Conservation (phyloP, 2,113 vertebrate genomes). For the Chaenocephalus aceratus region DNA sequence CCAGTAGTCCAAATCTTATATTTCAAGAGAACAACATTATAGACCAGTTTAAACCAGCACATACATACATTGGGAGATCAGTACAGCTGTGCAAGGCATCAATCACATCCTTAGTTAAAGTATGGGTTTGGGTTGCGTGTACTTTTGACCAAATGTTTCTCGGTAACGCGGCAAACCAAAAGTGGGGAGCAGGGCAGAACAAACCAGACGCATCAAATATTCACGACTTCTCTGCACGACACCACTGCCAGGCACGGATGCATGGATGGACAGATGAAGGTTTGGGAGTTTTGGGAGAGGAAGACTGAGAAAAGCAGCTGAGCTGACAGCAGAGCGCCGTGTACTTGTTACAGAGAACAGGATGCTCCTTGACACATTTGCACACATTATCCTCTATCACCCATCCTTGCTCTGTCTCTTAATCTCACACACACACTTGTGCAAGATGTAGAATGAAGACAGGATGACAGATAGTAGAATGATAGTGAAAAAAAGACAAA, state of each 20-base stretch:
- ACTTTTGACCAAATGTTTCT: constrained; percentile 38
- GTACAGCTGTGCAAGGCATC: neutral
- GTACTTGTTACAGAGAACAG: constrained; percentile 69
- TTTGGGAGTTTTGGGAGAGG: constrained; percentile 16
- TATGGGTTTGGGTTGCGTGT: constrained; percentile 32
- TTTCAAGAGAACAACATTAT: constrained; percentile 3
- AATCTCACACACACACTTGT: neutral
- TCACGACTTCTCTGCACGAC: constrained; percentile 73
- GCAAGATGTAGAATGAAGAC: constrained; percentile 13
- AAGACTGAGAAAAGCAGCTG: constrained; percentile 2
- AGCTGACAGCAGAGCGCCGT: constrained; percentile 47
- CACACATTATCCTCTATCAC: constrained; percentile 51
- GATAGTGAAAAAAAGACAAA: constrained; percentile 14
- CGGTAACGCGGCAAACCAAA: constrained; percentile 31
- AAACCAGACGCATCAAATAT: constrained; percentile 76
- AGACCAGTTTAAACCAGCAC: neutral
- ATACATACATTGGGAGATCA: neutral
- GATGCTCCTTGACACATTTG: constrained; percentile 66
- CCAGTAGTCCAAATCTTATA: neutral
- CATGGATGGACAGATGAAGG: constrained; percentile 24
- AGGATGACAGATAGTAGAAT: constrained; percentile 29
- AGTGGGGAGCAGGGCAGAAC: constrained; percentile 50
- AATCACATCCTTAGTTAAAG: constrained; percentile 16
- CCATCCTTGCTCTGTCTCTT: constrained; percentile 3
- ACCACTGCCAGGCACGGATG: constrained; percentile 47